Conservation (phyloP, 1,140 invertebrate genomes). For the Polypedilum vanderplanki region DNA sequence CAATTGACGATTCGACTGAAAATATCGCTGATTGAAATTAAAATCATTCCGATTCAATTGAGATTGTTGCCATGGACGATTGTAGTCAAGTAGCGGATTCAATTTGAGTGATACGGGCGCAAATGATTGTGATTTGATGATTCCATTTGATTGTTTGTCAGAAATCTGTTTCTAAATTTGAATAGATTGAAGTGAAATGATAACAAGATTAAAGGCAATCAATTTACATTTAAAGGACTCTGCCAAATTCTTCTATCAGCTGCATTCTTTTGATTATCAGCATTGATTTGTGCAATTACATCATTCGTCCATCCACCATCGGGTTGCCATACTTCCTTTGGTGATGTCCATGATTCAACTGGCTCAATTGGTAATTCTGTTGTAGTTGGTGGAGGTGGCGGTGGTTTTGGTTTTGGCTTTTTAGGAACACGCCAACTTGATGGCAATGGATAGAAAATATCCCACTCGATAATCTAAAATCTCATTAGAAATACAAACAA, state of each 20-base stretch:
- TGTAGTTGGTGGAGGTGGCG: not conserved
- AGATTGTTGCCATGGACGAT: not conserved
- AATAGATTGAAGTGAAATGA: not conserved
- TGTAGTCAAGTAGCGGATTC: not conserved
- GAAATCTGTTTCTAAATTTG: not conserved
- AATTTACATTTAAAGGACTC: not conserved
- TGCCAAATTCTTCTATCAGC: not conserved
- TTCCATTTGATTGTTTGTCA: not conserved
- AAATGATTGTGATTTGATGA: not conserved
- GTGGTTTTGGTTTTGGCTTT: not conserved
- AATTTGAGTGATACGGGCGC: not conserved
- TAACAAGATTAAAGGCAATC: not conserved
- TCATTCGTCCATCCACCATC: not conserved
- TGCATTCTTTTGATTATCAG: not conserved
- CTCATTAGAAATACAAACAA: no score
- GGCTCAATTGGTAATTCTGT: not conserved
- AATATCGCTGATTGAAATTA: not conserved
- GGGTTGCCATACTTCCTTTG: not conserved
- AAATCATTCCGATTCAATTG: not conserved
- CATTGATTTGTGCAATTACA: not conserved
- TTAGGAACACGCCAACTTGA: not conserved
- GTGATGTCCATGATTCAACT: not conserved
- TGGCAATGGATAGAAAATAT: slow-evolving; percentile 15
- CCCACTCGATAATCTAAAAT: not conserved
- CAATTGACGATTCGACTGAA: not conserved